A percentile compares a stretch with the other conserved stretches of the same genome.
Evolutionary conservation across 2,797 vertebrate species (phyloP).

Genomic region (Hemitrygon akajei): DNA sequence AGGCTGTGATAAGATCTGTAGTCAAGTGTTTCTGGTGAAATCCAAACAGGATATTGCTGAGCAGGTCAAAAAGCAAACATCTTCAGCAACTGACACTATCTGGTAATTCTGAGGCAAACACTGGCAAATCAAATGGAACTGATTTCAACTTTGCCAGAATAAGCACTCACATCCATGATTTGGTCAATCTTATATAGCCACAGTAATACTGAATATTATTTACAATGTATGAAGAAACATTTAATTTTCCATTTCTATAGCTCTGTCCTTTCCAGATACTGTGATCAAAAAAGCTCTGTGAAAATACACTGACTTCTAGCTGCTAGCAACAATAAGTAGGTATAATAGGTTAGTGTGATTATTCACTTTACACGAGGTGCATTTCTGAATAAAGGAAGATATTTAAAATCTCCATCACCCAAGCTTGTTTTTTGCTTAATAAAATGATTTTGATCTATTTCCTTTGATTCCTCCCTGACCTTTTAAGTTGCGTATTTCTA

Average conservation of each 20-base stretch:
- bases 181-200: background rate
- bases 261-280: background rate
- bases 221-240: background rate
- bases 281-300: background rate
- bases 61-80: too few relatives aligned
- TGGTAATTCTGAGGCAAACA: background rate
- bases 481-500: background rate
- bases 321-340: background rate
- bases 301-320: background rate
- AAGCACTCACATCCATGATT: background rate
- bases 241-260: background rate
- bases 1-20: too few relatives aligned
- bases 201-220: background rate
- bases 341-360: too few relatives aligned
- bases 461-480: background rate
- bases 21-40: too few relatives aligned
- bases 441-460: background rate
- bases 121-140: background rate
- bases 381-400: too few relatives aligned
- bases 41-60: too few relatives aligned
- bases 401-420: background rate
- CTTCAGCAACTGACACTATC: background rate
- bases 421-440: background rate
- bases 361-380: too few relatives aligned
- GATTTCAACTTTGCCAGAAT: background rate